Base-by-base conservation (phyloP, 2,113 vertebrate species). In the Lepisosteus oculatus region DNA sequence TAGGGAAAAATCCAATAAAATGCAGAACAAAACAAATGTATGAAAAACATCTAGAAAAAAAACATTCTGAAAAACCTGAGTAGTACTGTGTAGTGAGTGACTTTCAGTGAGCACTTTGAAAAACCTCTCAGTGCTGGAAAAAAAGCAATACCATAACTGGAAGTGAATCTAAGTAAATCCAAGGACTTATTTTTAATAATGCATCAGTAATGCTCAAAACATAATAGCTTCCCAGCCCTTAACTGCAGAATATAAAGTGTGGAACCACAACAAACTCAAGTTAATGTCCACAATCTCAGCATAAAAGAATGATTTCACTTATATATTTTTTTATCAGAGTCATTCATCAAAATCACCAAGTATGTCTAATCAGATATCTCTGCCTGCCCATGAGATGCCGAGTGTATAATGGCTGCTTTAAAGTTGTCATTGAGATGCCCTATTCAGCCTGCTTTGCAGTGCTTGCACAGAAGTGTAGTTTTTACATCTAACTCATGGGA, bases 361-460 rank as follows among this genome's bases (percentile, higher is more conserved):
- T 82, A 72, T 73, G 73, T 76, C 75, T 77, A 73, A 79, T 67
- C 70, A 77, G 56, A 78, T 74, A 42, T 79, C 72, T 73, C 51
- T 67, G 13, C 29, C 72, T 77, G 62, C 54, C 73, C 72, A 61
- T 68, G 44, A 65, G 62, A 65, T 65, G 62, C 13, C 29, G 12
- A 12, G 17, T 65, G 65, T 9, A 57, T 43, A 71, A 57, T 66
- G 54, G 54, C 71, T 2, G 13, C 74, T 45, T 78, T 74, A 79
- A 78, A 43, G 54, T 65, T 69, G 61, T 47, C 70, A 74, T 29
- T 73, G 72, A 77, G 68, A 70, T 55, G 66, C 65, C 69, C 64
- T 69, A 56, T 72, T 6, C 43, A 61, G 12, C 56, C 44, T 66
- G 75, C 73, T 78, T 0, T 0, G 65, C 43, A 44, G 8, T 55